Percentiles rank a stretch among this genome's conserved stretches.
These are phyloP conservation scores for Ellobius talpinus DNA, from an alignment of 2,113 vertebrate species.

Conservation along the genomic window DNA sequence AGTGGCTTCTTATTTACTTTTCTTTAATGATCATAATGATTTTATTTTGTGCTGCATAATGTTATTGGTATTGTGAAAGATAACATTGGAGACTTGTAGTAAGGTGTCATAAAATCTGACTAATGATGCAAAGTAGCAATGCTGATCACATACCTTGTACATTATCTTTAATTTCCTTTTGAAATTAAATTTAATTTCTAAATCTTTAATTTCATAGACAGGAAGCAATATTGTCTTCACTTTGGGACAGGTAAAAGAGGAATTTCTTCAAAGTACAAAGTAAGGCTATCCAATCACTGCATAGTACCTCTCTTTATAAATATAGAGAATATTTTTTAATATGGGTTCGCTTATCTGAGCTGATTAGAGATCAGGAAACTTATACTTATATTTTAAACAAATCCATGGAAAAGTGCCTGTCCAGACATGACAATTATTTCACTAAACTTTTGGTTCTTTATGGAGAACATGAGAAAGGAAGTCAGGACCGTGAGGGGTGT, in stretches of 20 bases:
- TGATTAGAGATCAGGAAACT: neutral
- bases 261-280: neutral
- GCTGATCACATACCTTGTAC: rapidly evolving
- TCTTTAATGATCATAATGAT: neutral
- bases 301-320: neutral
- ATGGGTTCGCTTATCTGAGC: neutral
- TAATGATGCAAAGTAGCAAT: neutral
- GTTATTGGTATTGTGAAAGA: neutral
- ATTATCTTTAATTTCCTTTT: neutral
- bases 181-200: no score
- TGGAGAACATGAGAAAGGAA: no score
- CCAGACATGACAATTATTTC: neutral
- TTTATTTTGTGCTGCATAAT: neutral
- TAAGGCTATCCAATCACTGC: neutral
- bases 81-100: neutral
- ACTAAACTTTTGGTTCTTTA: neutral
- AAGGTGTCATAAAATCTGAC: neutral
- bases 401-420: neutral
- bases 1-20: neutral
- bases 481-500: no score
- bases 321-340: neutral
- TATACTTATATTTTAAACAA: neutral
- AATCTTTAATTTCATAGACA: neutral
- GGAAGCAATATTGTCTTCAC: rapidly evolving
- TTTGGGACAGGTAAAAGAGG: neutral